These are phyloP conservation scores for Altica lythri DNA, from an alignment of 2,888 invertebrate species.

Conservation along the genomic window DNA sequence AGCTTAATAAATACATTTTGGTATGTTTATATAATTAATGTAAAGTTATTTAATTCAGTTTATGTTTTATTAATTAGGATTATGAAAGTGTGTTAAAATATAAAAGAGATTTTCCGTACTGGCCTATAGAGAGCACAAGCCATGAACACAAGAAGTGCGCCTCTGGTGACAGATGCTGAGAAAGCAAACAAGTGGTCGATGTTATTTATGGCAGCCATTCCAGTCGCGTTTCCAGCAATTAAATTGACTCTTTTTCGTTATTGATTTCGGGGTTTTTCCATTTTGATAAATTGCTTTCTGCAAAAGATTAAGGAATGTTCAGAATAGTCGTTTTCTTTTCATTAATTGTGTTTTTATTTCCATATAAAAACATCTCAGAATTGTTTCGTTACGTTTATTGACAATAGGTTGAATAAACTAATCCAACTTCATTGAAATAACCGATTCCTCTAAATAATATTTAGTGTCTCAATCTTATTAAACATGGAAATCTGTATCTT, in stretches of 20 bases:
- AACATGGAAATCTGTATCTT: too few relatives aligned
- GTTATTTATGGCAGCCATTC: constrained; percentile 54
- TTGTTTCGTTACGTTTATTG: not conserved
- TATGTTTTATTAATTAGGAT: too few relatives aligned
- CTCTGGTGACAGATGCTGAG: constrained; percentile 50
- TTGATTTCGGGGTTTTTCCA: constrained; percentile 33
- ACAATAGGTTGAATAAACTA: not conserved
- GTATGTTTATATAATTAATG: too few relatives aligned
- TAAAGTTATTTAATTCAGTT: not conserved
- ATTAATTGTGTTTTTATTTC: constrained; percentile 12
- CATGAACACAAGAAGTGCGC: constrained; percentile 36
- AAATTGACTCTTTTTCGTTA: constrained; percentile 45
- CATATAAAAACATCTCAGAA: constrained; percentile 3
- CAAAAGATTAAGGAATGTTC: constrained; percentile 20
- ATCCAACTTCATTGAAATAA: too few relatives aligned
- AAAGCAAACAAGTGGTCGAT: constrained; percentile 56
- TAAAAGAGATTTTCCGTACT: not conserved
- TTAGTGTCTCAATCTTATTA: too few relatives aligned
- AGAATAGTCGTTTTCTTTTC: constrained; percentile 10
- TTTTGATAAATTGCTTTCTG: constrained; percentile 25
- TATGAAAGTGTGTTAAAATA: not conserved
- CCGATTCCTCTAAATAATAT: too few relatives aligned
- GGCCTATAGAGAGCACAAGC: constrained; percentile 11
- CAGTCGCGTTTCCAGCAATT: constrained; percentile 50
- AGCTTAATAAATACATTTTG: too few relatives aligned